These are phyloP conservation scores for Cyprinella venusta DNA, from an alignment of 2,797 vertebrate genomes.

Conservation along the genomic window DNA sequence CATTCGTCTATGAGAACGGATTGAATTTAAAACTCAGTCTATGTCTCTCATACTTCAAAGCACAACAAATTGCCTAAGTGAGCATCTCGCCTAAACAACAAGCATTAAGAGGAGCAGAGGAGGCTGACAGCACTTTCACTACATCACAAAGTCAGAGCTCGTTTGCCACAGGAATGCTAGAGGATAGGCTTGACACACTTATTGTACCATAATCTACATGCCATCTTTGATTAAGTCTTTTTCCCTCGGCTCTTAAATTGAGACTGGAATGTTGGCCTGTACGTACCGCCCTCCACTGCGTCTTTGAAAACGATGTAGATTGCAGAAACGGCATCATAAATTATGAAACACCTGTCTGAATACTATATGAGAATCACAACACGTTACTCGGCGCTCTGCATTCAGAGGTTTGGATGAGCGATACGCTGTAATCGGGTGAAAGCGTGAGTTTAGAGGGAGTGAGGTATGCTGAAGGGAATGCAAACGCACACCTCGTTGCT, in stretches of 20 bases:
- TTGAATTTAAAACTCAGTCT: constrained; percentile 26
- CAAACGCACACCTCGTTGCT: not conserved
- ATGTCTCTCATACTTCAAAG: constrained; percentile 38
- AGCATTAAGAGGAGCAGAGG: constrained; percentile 29
- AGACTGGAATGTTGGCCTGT: constrained; percentile 13
- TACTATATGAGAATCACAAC: constrained; percentile 29
- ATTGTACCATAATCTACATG: constrained; percentile 41
- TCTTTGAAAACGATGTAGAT: constrained; percentile 31
- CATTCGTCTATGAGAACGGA: constrained; percentile 4
- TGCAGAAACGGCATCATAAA: constrained; percentile 12
- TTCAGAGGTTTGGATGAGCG: not conserved
- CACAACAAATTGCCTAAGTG: constrained; percentile 33
- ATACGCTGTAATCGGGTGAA: not conserved
- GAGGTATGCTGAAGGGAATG: not conserved
- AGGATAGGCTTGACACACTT: constrained; percentile 45
- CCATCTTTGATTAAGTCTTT: constrained; percentile 37
- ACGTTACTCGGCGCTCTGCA: not conserved
- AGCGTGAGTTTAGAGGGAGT: not conserved
- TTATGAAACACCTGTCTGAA: constrained; percentile 39
- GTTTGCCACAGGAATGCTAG: constrained; percentile 26
- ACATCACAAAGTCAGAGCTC: constrained; percentile 31
- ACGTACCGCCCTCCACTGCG: not conserved
- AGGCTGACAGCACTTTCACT: constrained; percentile 47
- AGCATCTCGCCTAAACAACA: constrained; percentile 19
- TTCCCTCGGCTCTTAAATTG: constrained; percentile 18